Evolutionary conservation across 1,140 invertebrate genomes (phyloP), one percentile per base, ranked within the genome.

Genomic region (Cydia strobilella): DNA sequence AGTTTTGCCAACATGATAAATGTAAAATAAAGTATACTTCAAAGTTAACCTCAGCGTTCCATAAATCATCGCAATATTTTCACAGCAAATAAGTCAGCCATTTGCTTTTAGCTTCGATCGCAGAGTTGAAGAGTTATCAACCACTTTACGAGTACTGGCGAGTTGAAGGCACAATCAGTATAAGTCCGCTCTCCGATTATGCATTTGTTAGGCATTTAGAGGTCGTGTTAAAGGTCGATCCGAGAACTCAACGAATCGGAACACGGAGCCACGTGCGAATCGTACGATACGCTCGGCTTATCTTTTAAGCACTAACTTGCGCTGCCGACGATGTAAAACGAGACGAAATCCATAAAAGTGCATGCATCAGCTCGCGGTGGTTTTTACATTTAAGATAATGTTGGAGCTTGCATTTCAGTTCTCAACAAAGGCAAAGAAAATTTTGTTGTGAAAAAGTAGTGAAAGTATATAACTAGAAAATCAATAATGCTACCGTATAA

Each of bases 281-380:
- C 59, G 59, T 13, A 13, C 59, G 59, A 63, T 27, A 63, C 59
- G 59, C 59, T 63, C 7, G 25, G 59, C 20, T 63, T 63, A 63
- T 63, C 59, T 27, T 12, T 63, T 23, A 63, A 63, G 59, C 25
- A 63, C 59, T 63, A 63, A 63, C 59, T 62, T 63, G 59, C n/a
- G 25, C 35, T 18, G 51, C 20, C 15, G 59, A 27, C 9, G 20
- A 63, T 25, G 59, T 25, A 13, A 63, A 63, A 27, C 59, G 23
- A 63, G 59, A 63, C 59, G 59, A 63, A 63, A 63, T 63, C 59
- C 59, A 13, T 25, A 63, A 23, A 63, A 25, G 12, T 63, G 25
- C 48, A 51, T 51, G 48, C 48, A 51, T 51, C 5, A 51, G 15
- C 48, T 18, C n/a, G n/a, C n/a, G 48, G 6, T 51, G 7, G 48